Conservation (phyloP, 2,797 vertebrate genomes). For the Acrossocheilus fasciatus region DNA sequence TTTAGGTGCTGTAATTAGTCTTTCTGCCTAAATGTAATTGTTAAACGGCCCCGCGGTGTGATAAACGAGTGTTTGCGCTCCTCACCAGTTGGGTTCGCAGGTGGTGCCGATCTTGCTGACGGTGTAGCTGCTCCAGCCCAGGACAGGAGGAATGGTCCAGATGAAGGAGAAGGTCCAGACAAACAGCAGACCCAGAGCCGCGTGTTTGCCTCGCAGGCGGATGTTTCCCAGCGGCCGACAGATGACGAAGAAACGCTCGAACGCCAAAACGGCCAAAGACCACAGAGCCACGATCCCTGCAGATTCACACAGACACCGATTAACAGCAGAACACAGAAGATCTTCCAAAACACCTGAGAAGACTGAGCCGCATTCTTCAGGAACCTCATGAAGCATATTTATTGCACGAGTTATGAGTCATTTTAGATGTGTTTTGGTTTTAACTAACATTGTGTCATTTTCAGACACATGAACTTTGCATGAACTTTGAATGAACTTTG, state of each 20-base stretch:
- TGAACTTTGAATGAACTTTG: neutral
- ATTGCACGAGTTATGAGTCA: neutral
- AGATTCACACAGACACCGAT: neutral
- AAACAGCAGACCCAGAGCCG: constrained; percentile 83
- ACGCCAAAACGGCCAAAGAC: constrained; percentile 88
- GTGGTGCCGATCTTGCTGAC: constrained; percentile 92
- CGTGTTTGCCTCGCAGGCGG: constrained; percentile 79
- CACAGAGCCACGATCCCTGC: constrained; percentile 90
- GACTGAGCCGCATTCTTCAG: too few relatives aligned
- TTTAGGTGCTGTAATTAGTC: neutral
- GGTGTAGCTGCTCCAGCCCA: constrained; percentile 93
- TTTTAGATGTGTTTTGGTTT: neutral
- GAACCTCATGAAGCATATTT: neutral
- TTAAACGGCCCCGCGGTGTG: too few relatives aligned
- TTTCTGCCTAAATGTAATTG: neutral
- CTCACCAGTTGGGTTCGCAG: constrained; percentile 95
- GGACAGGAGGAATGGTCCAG: constrained; percentile 88
- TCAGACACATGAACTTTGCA: neutral
- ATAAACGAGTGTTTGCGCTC: neutral
- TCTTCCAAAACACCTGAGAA: neutral
- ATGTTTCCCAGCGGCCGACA: constrained; percentile 83
- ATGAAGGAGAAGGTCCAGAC: constrained; percentile 91
- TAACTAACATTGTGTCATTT: neutral
- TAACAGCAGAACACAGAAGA: neutral
- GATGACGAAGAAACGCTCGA: constrained; percentile 87